A percentile compares a stretch with the other conserved stretches of the same genome.
Conservation (phyloP, 2,797 vertebrate species). For the Characodon lateralis region DNA sequence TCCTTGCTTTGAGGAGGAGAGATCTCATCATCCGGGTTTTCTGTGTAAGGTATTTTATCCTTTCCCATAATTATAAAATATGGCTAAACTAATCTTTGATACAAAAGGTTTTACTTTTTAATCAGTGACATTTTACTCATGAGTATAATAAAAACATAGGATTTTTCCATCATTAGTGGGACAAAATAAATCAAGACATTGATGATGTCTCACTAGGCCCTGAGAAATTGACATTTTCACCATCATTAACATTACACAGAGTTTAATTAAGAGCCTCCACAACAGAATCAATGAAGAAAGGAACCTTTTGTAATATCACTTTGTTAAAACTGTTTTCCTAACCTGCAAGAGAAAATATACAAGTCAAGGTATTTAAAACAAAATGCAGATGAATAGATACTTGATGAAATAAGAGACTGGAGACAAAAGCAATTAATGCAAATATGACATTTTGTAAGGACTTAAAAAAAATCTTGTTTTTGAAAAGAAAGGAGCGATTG, state of each 20-base stretch:
- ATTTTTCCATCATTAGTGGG: background rate
- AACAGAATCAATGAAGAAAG: background rate
- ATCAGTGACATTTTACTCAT: too few relatives aligned
- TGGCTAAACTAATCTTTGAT: background rate
- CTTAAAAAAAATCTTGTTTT: background rate
- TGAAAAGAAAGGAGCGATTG: constrained; percentile 2
- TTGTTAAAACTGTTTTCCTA: background rate
- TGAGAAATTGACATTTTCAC: background rate
- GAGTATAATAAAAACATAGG: background rate
- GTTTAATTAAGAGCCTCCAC: background rate
- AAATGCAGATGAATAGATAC: background rate
- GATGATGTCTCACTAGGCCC: background rate
- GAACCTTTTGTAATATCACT: background rate
- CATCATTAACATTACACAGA: constrained; percentile 7
- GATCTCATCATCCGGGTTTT: background rate
- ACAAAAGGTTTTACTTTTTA: background rate
- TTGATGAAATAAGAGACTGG: background rate
- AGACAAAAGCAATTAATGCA: background rate
- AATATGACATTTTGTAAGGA: background rate
- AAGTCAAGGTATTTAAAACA: background rate
- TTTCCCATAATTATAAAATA: background rate
- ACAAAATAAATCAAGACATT: background rate
- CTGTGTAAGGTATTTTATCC: background rate
- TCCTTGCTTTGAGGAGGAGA: background rate
- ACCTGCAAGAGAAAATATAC: background rate